Evolutionary conservation across 2,888 invertebrate genomes (phyloP).

Genomic region (Macaria liturata): DNA sequence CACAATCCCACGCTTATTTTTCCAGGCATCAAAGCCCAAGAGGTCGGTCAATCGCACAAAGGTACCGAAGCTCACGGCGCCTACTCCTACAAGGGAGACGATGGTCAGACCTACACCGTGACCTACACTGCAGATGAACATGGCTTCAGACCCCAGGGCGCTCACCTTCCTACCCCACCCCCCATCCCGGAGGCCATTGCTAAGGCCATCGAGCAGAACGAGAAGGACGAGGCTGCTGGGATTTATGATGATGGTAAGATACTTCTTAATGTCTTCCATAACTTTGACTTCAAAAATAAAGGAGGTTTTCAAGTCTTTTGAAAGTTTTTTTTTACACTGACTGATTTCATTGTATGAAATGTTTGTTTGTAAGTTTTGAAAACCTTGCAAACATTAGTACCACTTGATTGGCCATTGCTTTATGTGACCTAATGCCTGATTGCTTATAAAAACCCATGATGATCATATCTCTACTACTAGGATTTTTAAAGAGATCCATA

Average conservation of each 20-base stretch:
- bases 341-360: too few relatives aligned
- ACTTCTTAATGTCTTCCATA: neutral
- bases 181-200: conserved; percentile 82
- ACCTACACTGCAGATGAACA: conserved; percentile 83
- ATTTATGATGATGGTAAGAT: conserved; percentile 74
- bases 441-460: too few relatives aligned
- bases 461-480: too few relatives aligned
- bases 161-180: conserved; percentile 83
- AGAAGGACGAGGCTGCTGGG: conserved; percentile 76
- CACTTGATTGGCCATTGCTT: too few relatives aligned
- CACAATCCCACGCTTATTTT: conserved; percentile 3
- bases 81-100: conserved; percentile 83
- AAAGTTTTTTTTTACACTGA: too few relatives aligned
- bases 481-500: too few relatives aligned
- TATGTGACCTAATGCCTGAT: too few relatives aligned
- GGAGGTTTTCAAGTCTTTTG: too few relatives aligned
- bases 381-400: too few relatives aligned
- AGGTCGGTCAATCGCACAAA: conserved; percentile 61
- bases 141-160: conserved; percentile 81
- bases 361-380: too few relatives aligned
- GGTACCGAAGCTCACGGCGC: conserved; percentile 73
- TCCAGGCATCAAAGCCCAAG: conserved; percentile 81
- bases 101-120: conserved; percentile 80
- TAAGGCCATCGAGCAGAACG: conserved; percentile 73
- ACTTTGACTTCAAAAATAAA: too few relatives aligned